These are phyloP conservation scores for Blastomussa wellsi DNA, from an alignment of 92 coral and sea anemone species.

Conservation along the genomic window DNA sequence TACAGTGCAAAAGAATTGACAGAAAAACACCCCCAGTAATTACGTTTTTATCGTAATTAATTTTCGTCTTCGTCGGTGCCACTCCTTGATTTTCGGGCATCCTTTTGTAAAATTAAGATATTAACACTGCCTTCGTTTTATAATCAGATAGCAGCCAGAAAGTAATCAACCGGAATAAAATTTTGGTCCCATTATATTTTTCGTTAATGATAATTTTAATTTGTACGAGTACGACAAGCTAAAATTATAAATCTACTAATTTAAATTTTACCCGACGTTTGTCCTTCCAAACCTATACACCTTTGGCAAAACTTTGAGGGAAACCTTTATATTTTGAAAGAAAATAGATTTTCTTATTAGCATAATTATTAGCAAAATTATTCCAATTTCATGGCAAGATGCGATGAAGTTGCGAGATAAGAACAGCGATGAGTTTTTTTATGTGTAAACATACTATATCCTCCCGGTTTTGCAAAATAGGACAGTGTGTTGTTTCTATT, in stretches of 20 bases:
- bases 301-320: too few relatives aligned
- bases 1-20: neutral
- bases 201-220: too few relatives aligned
- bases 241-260: too few relatives aligned
- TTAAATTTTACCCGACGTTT: too few relatives aligned
- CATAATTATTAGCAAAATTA: too few relatives aligned
- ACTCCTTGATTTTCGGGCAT: neutral
- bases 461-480: neutral
- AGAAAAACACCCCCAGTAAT: neutral
- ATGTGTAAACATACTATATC: neutral
- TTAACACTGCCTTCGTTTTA: neutral
- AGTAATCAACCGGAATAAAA: neutral
- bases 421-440: neutral
- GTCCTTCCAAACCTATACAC: too few relatives aligned
- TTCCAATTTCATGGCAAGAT: neutral
- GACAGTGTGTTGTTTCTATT: constrained; percentile 13
- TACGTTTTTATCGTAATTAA: neutral
- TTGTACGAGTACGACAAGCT: too few relatives aligned
- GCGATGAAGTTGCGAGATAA: neutral
- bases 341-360: too few relatives aligned
- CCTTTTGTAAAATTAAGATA: neutral
- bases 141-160: neutral
- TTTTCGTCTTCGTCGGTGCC: neutral
- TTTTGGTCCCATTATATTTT: neutral
- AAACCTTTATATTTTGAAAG: too few relatives aligned